Percentiles rank a stretch among this genome's conserved stretches.
phyloP scores from a whole-genome alignment of 2,888 invertebrate species.

The Ornithoptera priamus region DNA sequence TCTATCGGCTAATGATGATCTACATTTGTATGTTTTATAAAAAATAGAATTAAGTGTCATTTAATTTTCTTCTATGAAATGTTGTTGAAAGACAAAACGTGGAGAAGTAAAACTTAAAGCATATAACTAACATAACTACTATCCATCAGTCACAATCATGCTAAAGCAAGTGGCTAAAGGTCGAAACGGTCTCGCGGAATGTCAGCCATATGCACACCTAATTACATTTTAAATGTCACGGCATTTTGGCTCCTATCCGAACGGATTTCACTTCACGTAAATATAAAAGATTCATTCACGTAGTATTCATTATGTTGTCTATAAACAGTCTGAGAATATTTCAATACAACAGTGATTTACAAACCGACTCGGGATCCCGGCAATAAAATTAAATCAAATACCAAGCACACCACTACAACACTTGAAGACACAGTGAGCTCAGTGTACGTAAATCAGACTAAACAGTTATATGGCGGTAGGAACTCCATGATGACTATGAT shows the following conservation, averaged over 20 bases:
- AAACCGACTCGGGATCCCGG: no score
- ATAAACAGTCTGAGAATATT: not conserved
- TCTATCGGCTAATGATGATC: not conserved
- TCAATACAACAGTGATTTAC: not conserved
- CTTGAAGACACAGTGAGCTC: no score
- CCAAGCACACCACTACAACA: no score
- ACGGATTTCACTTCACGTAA: slow-evolving; percentile 16
- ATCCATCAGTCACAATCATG: slow-evolving; percentile 15
- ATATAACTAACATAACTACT: slow-evolving; percentile 10
- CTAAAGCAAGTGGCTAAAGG: slow-evolving; percentile 20
- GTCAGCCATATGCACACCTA: slow-evolving; percentile 27
- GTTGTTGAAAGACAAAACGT: not conserved
- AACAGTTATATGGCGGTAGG: no score
- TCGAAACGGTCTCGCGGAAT: slow-evolving; percentile 22
- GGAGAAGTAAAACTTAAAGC: not conserved
- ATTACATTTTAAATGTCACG: slow-evolving; percentile 30
- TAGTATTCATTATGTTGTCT: not conserved
- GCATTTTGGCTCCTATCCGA: slow-evolving; percentile 27
- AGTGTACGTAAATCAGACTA: no score
- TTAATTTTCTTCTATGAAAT: not conserved
- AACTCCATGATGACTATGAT: no score
- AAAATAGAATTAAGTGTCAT: not conserved
- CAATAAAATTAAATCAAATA: no score
- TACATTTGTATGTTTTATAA: not conserved
- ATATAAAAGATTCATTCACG: slow-evolving; percentile 15